These are phyloP conservation scores for Gymnoscelis rufifasciata DNA, from an alignment of 2,888 invertebrate species.

Conservation along the genomic window DNA sequence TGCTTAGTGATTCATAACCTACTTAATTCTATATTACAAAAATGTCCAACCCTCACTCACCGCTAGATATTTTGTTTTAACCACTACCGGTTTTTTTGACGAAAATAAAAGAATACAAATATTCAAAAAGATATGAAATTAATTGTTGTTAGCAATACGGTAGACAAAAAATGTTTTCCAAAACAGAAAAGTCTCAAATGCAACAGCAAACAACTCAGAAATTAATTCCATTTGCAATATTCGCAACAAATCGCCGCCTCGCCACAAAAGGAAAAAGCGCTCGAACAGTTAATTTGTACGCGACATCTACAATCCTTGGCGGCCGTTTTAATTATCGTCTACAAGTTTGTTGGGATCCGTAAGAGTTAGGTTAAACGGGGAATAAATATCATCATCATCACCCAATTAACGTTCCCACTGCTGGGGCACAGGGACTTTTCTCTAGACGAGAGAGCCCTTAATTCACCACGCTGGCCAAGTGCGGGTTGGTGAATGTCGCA, in stretches of 20 bases:
- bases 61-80: too few relatives aligned
- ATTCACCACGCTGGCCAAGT: too few relatives aligned
- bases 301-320: conserved; percentile 34
- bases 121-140: too few relatives aligned
- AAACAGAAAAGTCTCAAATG: neutral
- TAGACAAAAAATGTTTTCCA: neutral
- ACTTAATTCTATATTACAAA: too few relatives aligned
- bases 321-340: conserved; percentile 35
- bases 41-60: too few relatives aligned
- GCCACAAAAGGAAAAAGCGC: conserved; percentile 23
- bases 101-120: too few relatives aligned
- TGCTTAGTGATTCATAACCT: too few relatives aligned
- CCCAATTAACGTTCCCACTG: too few relatives aligned
- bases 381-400: neutral
- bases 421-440: too few relatives aligned
- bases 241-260: conserved; percentile 31
- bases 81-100: too few relatives aligned
- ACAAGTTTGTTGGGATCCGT: conserved; percentile 10
- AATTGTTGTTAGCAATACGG: neutral
- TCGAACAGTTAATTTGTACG: conserved; percentile 42
- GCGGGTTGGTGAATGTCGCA: too few relatives aligned
- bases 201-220: neutral
- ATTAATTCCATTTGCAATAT: conserved; percentile 5
- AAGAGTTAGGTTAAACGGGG: neutral
- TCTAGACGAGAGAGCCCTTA: too few relatives aligned